phyloP scores from a whole-genome alignment of 2,888 invertebrate genomes.

The Dendrolimus pini region DNA sequence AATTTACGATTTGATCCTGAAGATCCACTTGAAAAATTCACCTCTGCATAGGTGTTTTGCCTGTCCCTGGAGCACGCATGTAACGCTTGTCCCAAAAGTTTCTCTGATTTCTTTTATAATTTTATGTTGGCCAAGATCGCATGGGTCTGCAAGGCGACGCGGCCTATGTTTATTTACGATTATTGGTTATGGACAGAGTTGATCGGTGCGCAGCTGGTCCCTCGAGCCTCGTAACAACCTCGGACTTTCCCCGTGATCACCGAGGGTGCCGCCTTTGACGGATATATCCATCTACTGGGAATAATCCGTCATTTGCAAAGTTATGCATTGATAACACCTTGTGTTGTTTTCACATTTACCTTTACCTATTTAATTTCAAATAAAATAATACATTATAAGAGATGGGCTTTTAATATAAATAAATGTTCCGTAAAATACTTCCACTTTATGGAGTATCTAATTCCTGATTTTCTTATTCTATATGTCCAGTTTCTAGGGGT shows the following conservation, averaged over 20 bases:
- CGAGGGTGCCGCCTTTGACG: constrained; percentile 57
- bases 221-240: constrained; percentile 68
- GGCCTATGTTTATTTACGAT: constrained; percentile 68
- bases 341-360: background rate
- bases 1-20: no score
- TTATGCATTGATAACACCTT: constrained; percentile 49
- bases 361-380: no score
- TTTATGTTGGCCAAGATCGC: constrained; percentile 29
- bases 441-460: no score
- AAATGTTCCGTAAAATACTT: no score
- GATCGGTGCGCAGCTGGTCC: constrained; percentile 56
- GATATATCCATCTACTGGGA: constrained; percentile 70
- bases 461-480: no score
- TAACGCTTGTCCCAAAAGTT: constrained; percentile 9
- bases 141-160: constrained; percentile 25
- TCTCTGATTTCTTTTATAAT: constrained; percentile 13
- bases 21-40: no score
- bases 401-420: no score
- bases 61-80: no score
- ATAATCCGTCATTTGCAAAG: constrained; percentile 50
- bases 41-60: no score
- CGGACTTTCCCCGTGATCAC: constrained; percentile 49
- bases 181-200: constrained; percentile 74
- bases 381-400: no score
- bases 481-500: no score